These are phyloP conservation scores for Prunella himalayana DNA, from an alignment of 2,113 vertebrate genomes.

Conservation along the genomic window DNA sequence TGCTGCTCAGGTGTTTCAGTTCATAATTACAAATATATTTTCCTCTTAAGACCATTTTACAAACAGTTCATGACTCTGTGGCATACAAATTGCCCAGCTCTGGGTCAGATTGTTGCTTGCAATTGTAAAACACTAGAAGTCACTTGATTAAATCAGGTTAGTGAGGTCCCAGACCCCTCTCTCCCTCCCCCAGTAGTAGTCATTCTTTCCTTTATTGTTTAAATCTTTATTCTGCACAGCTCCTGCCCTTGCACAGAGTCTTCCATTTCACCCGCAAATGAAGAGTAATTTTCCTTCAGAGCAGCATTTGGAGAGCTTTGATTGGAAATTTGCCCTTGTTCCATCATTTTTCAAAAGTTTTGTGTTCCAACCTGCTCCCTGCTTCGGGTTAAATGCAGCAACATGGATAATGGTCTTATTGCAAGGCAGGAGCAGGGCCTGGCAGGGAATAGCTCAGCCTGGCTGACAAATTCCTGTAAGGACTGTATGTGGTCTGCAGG, in stretches of 20 bases:
- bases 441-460: neutral
- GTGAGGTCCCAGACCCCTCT: neutral
- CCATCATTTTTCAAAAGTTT: constrained; percentile 2
- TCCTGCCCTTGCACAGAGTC: neutral
- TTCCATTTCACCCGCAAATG: neutral
- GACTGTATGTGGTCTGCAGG: neutral
- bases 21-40: neutral
- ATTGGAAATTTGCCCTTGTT: neutral
- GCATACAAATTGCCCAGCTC: neutral
- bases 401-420: neutral
- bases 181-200: neutral
- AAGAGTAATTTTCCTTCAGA: constrained; percentile 22
- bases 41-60: neutral
- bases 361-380: neutral
- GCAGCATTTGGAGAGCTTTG: neutral
- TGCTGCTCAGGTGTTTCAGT: neutral
- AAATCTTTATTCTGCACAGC: neutral
- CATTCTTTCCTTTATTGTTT: neutral
- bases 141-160: neutral
- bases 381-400: neutral
- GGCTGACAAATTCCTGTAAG: neutral
- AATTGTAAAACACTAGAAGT: neutral
- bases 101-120: neutral
- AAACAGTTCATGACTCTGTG: neutral
- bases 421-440: neutral